A percentile compares a stretch with the other conserved stretches of the same genome.
phyloP scores from a whole-genome alignment of 2,113 vertebrate species.

The Tachuris rubrigastra region DNA sequence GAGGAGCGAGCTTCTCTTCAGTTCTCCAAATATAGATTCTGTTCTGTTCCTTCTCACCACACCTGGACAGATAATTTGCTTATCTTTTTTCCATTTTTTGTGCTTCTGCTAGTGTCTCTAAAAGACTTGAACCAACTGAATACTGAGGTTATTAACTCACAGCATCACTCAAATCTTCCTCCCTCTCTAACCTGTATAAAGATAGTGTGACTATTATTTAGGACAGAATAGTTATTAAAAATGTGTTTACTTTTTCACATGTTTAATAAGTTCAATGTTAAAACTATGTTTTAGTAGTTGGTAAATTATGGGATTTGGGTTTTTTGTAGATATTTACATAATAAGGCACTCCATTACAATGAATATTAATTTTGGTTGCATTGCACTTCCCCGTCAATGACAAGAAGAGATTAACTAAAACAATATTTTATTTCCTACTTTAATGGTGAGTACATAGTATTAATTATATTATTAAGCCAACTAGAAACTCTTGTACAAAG shows the following conservation, averaged over 20 bases:
- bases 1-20: not conserved
- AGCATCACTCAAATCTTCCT: not conserved
- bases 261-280: not conserved
- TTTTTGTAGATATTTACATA: not conserved
- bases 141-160: not conserved
- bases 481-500: slow-evolving; percentile 71
- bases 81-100: not conserved
- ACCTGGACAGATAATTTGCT: not conserved
- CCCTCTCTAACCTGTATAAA: not conserved
- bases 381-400: slow-evolving; percentile 41
- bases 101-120: not conserved
- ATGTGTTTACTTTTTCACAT: not conserved
- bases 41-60: not conserved
- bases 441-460: slow-evolving; percentile 68
- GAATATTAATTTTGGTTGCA: slow-evolving; percentile 57
- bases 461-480: slow-evolving; percentile 78
- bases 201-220: not conserved
- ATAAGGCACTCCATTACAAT: not conserved
- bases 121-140: not conserved
- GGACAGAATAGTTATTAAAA: not conserved
- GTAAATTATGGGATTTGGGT: not conserved
- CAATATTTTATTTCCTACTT: slow-evolving; percentile 73
- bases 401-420: slow-evolving; percentile 71
- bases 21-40: not conserved
- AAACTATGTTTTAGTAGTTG: not conserved